Base-by-base conservation (phyloP, 2,113 vertebrate species). In the Boulengeromyrus knoepffleri region DNA sequence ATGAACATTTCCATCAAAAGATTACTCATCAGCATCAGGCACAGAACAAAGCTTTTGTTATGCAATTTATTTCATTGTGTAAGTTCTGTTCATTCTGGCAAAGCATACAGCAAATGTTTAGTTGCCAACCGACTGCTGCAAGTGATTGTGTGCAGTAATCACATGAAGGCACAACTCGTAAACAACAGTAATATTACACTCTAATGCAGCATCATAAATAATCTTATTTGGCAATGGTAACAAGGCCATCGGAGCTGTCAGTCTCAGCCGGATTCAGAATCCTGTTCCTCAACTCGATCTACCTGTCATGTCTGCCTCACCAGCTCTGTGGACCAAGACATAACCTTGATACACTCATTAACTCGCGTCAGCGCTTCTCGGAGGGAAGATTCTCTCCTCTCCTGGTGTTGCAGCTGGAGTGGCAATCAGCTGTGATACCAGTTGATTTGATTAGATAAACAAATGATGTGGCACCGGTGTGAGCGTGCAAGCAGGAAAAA, bases 391-490 rank as follows among this genome's bases (percentile, higher is more conserved):
- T 21, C 85, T 87, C 50, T 87, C 85, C 50, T 53, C 47, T 87
- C 50, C 31, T 36, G 49, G 36, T 36, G 85, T 27, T 36, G 85
- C 85, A 87, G 47, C n/a, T 53, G 27, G 50, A 87, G 49, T 39
- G 31, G 85, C 50, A 53, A 87, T 52, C 50, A 53, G 85, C 85
- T 53, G 85, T 53, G 50, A 87, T 31, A 39, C 49, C 50, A 13
- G 85, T 53, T 87, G 85, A 87, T 87, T 87, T 53, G 49, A 87
- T 87, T 87, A 52, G 50, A 56, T 87, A 87, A 87, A 87, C 85
- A 87, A 87, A 87, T 19, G 50, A 31, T 87, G 50, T 27, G 47
- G 9, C 15, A 17, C 46, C 27, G 3, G 85, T 15, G 10, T n/a
- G 47, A 86, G 27, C 47, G 0, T 21, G 45, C 19, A 12, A 85